Percentiles rank a stretch among this genome's conserved stretches.
Evolutionary conservation across 2,888 invertebrate species (phyloP).

Genomic region (Acronicta psi): DNA sequence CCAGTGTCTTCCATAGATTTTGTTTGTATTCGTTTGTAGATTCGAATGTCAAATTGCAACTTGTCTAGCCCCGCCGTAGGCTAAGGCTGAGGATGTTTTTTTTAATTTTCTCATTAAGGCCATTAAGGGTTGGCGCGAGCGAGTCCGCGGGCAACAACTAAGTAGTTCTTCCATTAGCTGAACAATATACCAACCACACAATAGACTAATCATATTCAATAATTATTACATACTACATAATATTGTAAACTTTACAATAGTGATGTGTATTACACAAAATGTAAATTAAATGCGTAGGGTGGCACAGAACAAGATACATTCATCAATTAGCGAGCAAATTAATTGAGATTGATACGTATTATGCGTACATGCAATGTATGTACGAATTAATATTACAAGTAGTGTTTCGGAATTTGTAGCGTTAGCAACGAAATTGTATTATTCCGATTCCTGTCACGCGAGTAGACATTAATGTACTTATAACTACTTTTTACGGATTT

Average conservation of each 20-base stretch:
- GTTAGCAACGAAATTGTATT: not conserved
- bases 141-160: no score
- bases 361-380: constrained; percentile 7
- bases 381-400: constrained; percentile 3
- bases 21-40: no score
- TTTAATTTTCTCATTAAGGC: no score
- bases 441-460: no score
- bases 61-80: no score
- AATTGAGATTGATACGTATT: constrained; percentile 43
- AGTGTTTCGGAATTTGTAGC: constrained; percentile 4
- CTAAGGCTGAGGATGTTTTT: no score
- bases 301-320: constrained; percentile 20
- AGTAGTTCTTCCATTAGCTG: no score
- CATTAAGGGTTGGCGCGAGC: no score
- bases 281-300: constrained; percentile 5
- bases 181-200: not conserved
- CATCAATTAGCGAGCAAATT: constrained; percentile 42
- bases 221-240: not conserved
- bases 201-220: not conserved
- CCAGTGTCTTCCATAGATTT: no score
- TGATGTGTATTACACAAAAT: constrained; percentile 5
- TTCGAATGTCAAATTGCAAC: no score
- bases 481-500: no score
- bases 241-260: not conserved
- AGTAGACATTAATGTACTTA: no score